Evolutionary conservation across 2,797 vertebrate genomes (phyloP), one percentile per base, ranked within the genome.

Genomic region (Urophycis tenuis): DNA sequence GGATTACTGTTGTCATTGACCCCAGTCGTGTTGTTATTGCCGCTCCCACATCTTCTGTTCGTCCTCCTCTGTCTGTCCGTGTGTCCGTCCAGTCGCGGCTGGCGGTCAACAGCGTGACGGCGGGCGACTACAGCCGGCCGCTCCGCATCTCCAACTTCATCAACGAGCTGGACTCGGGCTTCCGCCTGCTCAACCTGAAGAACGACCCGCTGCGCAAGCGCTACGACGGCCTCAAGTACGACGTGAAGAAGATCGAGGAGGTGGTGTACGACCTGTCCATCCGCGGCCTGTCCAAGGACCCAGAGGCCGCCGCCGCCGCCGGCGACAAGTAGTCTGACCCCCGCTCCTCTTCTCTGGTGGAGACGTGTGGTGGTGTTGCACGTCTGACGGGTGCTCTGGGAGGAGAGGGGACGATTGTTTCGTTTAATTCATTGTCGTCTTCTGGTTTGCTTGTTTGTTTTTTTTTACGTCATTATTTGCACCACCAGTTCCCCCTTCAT

Each of bases 211-310:
- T 99, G 84, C 90, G 98, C 81, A 99, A 99, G 81, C 96, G 98
- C 34, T 99, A 99, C 0, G 98, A 99, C 0, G 98, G 98, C 85
- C 93, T 99, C 71, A 99, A 99, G 82, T 99, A 99, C 0, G 98
- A 99, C 0, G 97, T 99, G 87, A 99, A 99, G 93, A 99, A 99
- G 85, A 98, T 99, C 0, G 98, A 99, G 89, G 97, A 99, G 83
- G 97, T 99, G 85, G 97, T 99, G 77, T 99, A 99, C 0, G 97
- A 99, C 82, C 88, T 99, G 83, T 99, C 98, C 0, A 99, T 99
- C 88, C 93, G 98, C 1, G 97, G 98, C 79, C 94, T 99, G 84
- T 93, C 93, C 80, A 97, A 96, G 91, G 95, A 96, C 80, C 85
- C 89, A 0, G 87, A 94, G 1, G 74, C 87, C 0, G 81, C 39